A percentile compares a stretch with the other conserved stretches of the same genome.
Conservation (phyloP, 2,888 invertebrate species). For the Parapristionchus giblindavisi region DNA sequence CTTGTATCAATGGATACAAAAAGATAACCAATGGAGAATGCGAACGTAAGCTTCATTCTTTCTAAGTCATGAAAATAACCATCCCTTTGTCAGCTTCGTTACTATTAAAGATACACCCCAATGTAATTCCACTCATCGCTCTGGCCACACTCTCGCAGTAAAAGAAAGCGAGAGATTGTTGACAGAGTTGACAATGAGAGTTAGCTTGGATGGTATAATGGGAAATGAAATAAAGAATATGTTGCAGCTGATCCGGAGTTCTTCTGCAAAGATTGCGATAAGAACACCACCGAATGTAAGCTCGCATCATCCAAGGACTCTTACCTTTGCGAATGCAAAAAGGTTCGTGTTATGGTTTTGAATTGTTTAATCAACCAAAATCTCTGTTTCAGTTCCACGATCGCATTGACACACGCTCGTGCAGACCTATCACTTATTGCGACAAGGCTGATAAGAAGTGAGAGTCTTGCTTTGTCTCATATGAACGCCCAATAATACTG, state of each 20-base stretch:
- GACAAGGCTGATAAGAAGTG: slow-evolving; percentile 35
- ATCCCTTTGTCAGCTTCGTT: background rate
- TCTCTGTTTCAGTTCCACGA: slow-evolving; percentile 28
- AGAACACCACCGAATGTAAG: slow-evolving; percentile 29
- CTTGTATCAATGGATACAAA: slow-evolving; percentile 32
- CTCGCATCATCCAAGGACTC: background rate
- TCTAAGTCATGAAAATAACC: background rate
- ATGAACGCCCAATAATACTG: too few species aligned
- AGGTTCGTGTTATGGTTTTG: slow-evolving; percentile 3
- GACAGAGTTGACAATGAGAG: too few species aligned
- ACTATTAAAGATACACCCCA: too few species aligned
- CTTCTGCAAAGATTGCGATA: slow-evolving; percentile 35
- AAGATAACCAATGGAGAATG: slow-evolving; percentile 12
- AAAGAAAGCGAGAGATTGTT: too few species aligned
- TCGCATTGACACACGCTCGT: slow-evolving; percentile 1
- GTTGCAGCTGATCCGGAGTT: slow-evolving; percentile 34
- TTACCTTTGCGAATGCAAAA: slow-evolving; percentile 36
- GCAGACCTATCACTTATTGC: slow-evolving; percentile 30
- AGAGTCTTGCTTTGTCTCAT: too few species aligned
- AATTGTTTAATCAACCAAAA: background rate
- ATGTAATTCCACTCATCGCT: too few species aligned
- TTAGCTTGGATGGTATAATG: too few species aligned
- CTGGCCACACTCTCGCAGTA: too few species aligned
- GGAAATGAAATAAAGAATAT: too few species aligned
- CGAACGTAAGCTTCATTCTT: background rate